phyloP scores from a whole-genome alignment of 2,113 vertebrate genomes.

The Nesoenas mayeri region DNA sequence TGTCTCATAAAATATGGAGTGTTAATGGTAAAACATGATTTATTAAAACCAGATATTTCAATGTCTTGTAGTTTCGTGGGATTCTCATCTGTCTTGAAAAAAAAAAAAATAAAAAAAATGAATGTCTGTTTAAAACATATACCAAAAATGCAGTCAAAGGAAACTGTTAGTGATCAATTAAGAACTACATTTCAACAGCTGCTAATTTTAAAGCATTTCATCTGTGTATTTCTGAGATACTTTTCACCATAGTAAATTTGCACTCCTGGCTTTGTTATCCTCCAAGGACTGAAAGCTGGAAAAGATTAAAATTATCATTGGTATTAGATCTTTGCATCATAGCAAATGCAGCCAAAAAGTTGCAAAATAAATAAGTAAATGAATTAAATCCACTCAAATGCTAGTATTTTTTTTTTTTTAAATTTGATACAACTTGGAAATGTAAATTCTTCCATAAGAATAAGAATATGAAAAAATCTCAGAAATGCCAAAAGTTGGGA shows the following conservation, averaged over 20 bases:
- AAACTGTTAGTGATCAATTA: not conserved
- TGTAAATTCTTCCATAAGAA: not conserved
- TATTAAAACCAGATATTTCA: not conserved
- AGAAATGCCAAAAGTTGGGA: not conserved
- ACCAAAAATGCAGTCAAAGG: not conserved
- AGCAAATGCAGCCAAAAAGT: not conserved
- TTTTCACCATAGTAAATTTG: not conserved
- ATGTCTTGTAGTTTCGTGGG: not conserved
- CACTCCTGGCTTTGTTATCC: not conserved
- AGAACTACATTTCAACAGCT: not conserved
- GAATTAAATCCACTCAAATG: not conserved
- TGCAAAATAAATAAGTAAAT: not conserved
- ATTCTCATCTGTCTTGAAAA: not conserved
- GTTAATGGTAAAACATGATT: not conserved
- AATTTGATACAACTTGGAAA: not conserved
- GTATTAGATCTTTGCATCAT: not conserved
- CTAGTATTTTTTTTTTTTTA: not conserved
- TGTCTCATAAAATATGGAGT: not conserved
- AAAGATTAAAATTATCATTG: not conserved
- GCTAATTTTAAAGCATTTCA: not conserved
- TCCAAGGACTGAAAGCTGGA: not conserved
- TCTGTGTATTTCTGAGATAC: not conserved
- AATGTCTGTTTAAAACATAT: not conserved
- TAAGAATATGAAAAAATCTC: not conserved
- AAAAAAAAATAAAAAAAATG: not conserved